Conservation (phyloP, 2,888 invertebrate species). For the Protula sp. region DNA sequence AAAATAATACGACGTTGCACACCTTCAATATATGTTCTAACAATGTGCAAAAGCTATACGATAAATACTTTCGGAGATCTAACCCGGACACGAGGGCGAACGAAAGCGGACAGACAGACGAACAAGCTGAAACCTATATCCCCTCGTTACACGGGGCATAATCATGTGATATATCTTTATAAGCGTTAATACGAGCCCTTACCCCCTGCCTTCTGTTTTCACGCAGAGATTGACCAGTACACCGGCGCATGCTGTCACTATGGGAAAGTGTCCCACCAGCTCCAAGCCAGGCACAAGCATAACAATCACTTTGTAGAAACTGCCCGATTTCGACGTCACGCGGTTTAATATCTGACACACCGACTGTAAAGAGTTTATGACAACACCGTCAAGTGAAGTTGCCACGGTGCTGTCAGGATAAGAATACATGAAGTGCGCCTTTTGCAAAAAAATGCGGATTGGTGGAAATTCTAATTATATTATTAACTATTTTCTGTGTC, state of each 20-base stretch:
- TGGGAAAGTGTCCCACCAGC: slow-evolving; percentile 65
- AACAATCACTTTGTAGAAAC: slow-evolving; percentile 61
- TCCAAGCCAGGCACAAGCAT: slow-evolving; percentile 57
- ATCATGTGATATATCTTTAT: not conserved
- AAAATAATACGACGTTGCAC: too few relatives aligned
- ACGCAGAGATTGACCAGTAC: slow-evolving; percentile 60
- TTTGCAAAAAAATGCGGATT: too few relatives aligned
- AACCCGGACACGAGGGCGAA: too few relatives aligned
- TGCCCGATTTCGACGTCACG: slow-evolving; percentile 68
- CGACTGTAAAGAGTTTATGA: slow-evolving; percentile 56
- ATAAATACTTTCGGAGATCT: too few relatives aligned
- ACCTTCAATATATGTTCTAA: too few relatives aligned
- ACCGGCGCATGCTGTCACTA: slow-evolving; percentile 64
- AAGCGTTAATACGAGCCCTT: not conserved
- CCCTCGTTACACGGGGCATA: not conserved
- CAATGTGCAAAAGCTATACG: too few relatives aligned
- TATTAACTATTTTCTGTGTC: too few relatives aligned
- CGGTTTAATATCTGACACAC: slow-evolving; percentile 74
- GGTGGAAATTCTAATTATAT: too few relatives aligned
- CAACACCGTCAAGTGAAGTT: too few relatives aligned
- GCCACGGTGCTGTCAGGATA: too few relatives aligned
- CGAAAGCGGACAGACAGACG: too few relatives aligned
- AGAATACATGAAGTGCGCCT: too few relatives aligned
- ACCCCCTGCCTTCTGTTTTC: not conserved
- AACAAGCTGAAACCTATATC: not conserved